Evolutionary conservation across 2,113 vertebrate genomes (phyloP).

Genomic region (Heptranchias perlo): DNA sequence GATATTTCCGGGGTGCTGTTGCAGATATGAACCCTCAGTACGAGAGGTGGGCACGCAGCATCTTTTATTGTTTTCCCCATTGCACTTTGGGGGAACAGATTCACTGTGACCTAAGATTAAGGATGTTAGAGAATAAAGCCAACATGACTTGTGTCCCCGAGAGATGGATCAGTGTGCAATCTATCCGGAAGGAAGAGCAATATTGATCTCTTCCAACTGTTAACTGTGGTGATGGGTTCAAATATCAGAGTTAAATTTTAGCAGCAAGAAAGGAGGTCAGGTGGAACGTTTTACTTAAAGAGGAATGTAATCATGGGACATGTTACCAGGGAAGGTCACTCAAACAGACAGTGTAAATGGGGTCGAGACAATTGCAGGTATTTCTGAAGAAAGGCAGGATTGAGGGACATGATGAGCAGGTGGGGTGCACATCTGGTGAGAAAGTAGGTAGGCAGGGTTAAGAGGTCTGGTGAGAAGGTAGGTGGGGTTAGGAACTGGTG

Average conservation of each 20-base stretch:
- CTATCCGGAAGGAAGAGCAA: not conserved
- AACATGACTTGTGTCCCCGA: not conserved
- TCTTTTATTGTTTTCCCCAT: not conserved
- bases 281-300: not conserved
- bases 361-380: not conserved
- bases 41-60: not conserved
- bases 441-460: not conserved
- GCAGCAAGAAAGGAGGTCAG: not conserved
- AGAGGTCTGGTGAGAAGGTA: not conserved
- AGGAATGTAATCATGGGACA: not conserved
- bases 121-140: not conserved
- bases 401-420: not conserved
- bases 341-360: not conserved
- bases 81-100: not conserved
- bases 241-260: constrained; percentile 2
- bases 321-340: not conserved
- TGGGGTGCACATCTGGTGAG: not conserved
- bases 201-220: not conserved
- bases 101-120: not conserved
- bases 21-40: not conserved
- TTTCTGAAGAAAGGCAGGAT: not conserved
- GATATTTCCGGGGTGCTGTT: not conserved
- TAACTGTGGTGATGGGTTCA: not conserved
- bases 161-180: not conserved
- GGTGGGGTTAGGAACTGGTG: not conserved